phyloP scores from a whole-genome alignment of 2,888 invertebrate species.

The Heliconius erato region DNA sequence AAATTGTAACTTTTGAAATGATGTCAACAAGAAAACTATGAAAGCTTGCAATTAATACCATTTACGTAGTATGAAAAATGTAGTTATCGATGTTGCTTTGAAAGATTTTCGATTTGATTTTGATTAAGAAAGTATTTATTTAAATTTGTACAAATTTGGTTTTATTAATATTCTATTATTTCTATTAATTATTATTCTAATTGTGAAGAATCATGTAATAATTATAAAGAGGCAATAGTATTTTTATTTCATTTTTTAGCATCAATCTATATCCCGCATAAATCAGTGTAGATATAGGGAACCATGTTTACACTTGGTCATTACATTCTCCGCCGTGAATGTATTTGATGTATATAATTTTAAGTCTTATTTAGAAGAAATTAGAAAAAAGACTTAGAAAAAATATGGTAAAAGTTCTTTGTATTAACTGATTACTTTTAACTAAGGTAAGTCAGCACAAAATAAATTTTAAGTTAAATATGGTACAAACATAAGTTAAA shows the following conservation, averaged over 20 bases:
- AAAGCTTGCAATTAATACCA: not conserved
- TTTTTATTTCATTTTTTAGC: not conserved
- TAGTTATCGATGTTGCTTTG: not conserved
- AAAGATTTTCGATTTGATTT: not conserved
- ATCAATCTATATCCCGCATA: not conserved
- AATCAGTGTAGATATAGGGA: not conserved
- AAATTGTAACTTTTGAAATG: not conserved
- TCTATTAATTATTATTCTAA: no score
- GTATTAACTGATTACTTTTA: no score
- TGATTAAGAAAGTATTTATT: not conserved
- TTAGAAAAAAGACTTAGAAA: no score
- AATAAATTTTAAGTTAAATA: no score
- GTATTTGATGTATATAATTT: no score
- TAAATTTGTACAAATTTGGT: not conserved
- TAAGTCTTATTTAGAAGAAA: no score
- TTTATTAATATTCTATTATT: no score
- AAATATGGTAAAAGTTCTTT: no score
- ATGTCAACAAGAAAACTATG: not conserved
- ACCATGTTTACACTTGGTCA: not conserved
- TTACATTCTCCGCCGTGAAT: not conserved
- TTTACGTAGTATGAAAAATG: not conserved
- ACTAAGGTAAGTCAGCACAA: no score
- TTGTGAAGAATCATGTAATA: not conserved
- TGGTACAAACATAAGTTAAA: no score
- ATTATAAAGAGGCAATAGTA: not conserved